A percentile compares a stretch with the other conserved stretches of the same genome.
These are phyloP conservation scores for Lethocerus indicus DNA, from an alignment of 1,140 invertebrate species.

Conservation along the genomic window DNA sequence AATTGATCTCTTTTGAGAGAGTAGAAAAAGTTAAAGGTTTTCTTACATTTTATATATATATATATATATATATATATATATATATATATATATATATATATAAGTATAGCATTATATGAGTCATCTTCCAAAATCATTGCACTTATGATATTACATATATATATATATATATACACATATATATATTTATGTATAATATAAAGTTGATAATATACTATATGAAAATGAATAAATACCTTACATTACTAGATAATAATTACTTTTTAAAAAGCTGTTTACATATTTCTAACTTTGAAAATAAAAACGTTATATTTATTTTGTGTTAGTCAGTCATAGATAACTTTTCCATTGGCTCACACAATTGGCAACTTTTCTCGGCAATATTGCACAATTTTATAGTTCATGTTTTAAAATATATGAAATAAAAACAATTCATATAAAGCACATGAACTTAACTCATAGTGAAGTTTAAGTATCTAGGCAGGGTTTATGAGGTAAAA, in stretches of 20 bases:
- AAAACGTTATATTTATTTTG: conserved; percentile 10
- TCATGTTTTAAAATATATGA: conserved; percentile 5
- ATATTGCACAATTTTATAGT: conserved; percentile 15
- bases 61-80: conserved; percentile 14
- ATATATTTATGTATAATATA: conserved; percentile 7
- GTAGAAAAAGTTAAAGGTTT: conserved; percentile 13
- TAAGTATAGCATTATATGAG: conserved; percentile 15
- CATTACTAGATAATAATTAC: conserved; percentile 14
- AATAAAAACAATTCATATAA: neutral
- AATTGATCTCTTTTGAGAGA: conserved; percentile 9
- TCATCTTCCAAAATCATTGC: conserved; percentile 13
- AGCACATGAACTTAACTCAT: neutral
- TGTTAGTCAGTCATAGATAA: conserved; percentile 13
- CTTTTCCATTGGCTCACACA: conserved; percentile 11
- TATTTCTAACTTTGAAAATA: conserved; percentile 11
- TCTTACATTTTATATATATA: conserved; percentile 10
- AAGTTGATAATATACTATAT: conserved; percentile 15
- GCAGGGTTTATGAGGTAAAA: no score
- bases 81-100: conserved; percentile 7
- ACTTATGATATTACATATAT: conserved; percentile 9
- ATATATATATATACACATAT: conserved; percentile 5
- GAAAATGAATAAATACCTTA: conserved; percentile 17
- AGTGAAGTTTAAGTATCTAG: no score
- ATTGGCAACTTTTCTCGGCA: conserved; percentile 10
- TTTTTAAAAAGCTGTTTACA: conserved; percentile 15